A percentile compares a stretch with the other conserved stretches of the same genome.
phyloP scores from a whole-genome alignment of 2,888 invertebrate genomes.

The Ametastegia equiseti region DNA sequence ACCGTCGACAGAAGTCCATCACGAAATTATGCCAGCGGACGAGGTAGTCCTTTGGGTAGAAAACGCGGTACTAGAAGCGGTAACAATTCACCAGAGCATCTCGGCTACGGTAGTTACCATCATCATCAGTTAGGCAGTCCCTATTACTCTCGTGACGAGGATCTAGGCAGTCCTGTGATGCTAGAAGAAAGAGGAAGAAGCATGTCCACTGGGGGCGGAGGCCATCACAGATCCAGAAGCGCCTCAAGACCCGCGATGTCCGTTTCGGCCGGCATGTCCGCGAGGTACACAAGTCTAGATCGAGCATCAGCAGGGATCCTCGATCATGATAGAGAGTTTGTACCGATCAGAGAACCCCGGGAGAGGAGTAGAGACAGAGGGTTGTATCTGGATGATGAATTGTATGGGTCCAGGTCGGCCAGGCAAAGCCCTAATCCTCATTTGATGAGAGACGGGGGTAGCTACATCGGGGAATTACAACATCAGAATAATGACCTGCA shows the following conservation, averaged over 20 bases:
- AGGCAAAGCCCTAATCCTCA: slow-evolving; percentile 85
- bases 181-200: slow-evolving; percentile 85
- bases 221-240: slow-evolving; percentile 88
- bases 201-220: slow-evolving; percentile 80
- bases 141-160: slow-evolving; percentile 82
- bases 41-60: slow-evolving; percentile 79
- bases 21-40: slow-evolving; percentile 85
- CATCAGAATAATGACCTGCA: slow-evolving; percentile 97
- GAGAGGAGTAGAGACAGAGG: slow-evolving; percentile 82
- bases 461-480: slow-evolving; percentile 91
- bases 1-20: slow-evolving; percentile 94
- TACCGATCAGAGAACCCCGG: slow-evolving; percentile 88
- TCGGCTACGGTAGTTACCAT: slow-evolving; percentile 72
- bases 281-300: slow-evolving; percentile 85
- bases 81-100: slow-evolving; percentile 81
- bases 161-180: slow-evolving; percentile 91
- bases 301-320: slow-evolving; percentile 82
- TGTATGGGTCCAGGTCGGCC: slow-evolving; percentile 82
- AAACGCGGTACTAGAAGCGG: slow-evolving; percentile 78
- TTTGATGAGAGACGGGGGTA: slow-evolving; percentile 80
- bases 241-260: slow-evolving; percentile 84
- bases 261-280: slow-evolving; percentile 74
- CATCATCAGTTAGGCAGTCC: slow-evolving; percentile 76
- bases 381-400: slow-evolving; percentile 84
- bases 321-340: slow-evolving; percentile 91